phyloP scores from a whole-genome alignment of 2,888 invertebrate genomes.

The Microplitis manilae region DNA sequence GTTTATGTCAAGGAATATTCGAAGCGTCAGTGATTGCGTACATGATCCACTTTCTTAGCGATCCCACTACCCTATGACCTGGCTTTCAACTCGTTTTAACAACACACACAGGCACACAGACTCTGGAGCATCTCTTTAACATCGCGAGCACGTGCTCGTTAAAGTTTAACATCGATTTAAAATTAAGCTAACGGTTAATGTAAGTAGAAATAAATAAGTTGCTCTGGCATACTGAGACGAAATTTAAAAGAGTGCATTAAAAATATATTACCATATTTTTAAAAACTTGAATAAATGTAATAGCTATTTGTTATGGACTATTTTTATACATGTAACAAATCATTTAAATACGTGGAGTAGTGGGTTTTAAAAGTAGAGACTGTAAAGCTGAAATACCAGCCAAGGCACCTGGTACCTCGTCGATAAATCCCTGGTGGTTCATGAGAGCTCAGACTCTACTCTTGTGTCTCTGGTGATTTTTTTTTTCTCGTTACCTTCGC shows the following conservation, averaged over 20 bases:
- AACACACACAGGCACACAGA: background rate
- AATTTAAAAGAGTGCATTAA: background rate
- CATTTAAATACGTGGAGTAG: constrained; percentile 28
- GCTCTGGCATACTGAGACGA: background rate
- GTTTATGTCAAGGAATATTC: constrained; percentile 31
- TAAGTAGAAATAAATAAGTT: constrained; percentile 32
- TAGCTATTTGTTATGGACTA: background rate
- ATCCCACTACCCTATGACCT: constrained; percentile 28
- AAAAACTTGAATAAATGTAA: background rate
- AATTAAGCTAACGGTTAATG: constrained; percentile 46
- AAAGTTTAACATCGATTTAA: constrained; percentile 22
- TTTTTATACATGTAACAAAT: background rate
- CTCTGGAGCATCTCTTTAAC: constrained; percentile 24
- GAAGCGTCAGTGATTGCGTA: constrained; percentile 32
- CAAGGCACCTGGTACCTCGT: constrained; percentile 59
- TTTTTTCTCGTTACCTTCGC: constrained; percentile 22
- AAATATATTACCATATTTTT: constrained; percentile 21
- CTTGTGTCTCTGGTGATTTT: constrained; percentile 34
- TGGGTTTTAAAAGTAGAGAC: constrained; percentile 7
- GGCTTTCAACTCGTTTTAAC: constrained; percentile 30
- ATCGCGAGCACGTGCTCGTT: constrained; percentile 40
- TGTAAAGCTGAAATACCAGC: constrained; percentile 38
- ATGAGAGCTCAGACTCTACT: constrained; percentile 43
- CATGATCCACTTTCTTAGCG: constrained; percentile 49
- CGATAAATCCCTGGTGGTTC: constrained; percentile 59